A percentile compares a stretch with the other conserved stretches of the same genome.
Conservation (phyloP, 2,113 vertebrate species). For the Oreochromis niloticus region DNA sequence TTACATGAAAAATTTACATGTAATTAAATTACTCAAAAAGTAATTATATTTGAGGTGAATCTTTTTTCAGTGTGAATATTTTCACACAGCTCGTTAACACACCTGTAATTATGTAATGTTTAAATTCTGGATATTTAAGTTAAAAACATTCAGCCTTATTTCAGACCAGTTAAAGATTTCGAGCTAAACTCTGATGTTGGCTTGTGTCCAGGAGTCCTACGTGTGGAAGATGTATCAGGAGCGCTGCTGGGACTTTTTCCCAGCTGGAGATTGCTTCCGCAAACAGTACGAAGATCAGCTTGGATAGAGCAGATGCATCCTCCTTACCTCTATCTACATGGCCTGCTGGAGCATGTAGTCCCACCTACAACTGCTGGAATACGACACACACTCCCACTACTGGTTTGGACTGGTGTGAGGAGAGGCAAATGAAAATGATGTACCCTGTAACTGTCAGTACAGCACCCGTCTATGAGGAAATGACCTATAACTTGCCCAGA, state of each 20-base stretch:
- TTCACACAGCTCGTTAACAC: neutral
- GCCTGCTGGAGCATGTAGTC: constrained; percentile 6
- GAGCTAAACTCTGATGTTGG: neutral
- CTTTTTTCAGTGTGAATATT: no score
- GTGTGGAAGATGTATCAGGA: constrained; percentile 99
- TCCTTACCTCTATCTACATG: neutral
- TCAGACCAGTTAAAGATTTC: neutral
- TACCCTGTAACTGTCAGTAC: constrained; percentile 29
- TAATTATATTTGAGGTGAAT: no score
- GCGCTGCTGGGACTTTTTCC: constrained; percentile 98
- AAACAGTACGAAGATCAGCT: constrained; percentile 98
- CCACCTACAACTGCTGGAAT: constrained; percentile 9
- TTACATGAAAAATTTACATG: no score
- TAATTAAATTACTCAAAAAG: no score
- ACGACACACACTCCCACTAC: neutral
- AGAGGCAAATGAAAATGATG: constrained; percentile 13
- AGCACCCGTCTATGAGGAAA: constrained; percentile 31
- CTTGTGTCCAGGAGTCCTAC: constrained; percentile 85
- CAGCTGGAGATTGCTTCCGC: constrained; percentile 96
- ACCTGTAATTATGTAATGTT: neutral
- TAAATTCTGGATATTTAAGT: neutral
- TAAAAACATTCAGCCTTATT: neutral
- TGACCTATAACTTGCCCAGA: constrained; percentile 31
- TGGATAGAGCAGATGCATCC: constrained; percentile 67
- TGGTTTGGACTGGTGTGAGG: neutral